phyloP scores from a whole-genome alignment of 2,888 invertebrate species.

The Leucophenga maculata region DNA sequence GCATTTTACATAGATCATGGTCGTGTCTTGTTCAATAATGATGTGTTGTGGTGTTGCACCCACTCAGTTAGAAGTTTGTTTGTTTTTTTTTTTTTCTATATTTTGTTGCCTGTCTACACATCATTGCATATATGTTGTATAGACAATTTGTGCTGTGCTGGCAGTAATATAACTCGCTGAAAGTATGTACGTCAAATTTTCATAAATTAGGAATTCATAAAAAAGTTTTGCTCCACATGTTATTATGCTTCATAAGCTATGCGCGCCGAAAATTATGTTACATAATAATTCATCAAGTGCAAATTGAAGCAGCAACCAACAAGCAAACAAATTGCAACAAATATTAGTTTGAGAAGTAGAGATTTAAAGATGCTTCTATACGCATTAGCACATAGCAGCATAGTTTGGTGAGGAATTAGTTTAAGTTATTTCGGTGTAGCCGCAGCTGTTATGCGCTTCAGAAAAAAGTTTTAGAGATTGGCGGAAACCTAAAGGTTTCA shows the following conservation, averaged over 20 bases:
- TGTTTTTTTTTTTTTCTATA: too few relatives aligned
- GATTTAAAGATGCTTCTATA: too few relatives aligned
- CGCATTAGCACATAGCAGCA: too few relatives aligned
- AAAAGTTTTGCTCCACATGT: slow-evolving; percentile 33
- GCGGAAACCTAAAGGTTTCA: too few relatives aligned
- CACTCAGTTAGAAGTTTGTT: neutral
- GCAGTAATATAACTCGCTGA: slow-evolving; percentile 63
- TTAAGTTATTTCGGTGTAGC: too few relatives aligned
- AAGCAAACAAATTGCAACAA: slow-evolving; percentile 56
- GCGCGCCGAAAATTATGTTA: slow-evolving; percentile 61
- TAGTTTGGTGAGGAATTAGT: too few relatives aligned
- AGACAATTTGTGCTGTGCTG: slow-evolving; percentile 53
- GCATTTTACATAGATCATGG: slow-evolving; percentile 35
- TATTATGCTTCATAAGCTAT: slow-evolving; percentile 18
- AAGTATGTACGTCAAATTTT: slow-evolving; percentile 62
- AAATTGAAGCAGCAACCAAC: slow-evolving; percentile 22
- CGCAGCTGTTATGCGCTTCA: too few relatives aligned
- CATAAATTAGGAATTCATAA: slow-evolving; percentile 64
- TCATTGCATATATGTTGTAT: slow-evolving; percentile 29
- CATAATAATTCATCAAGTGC: slow-evolving; percentile 56
- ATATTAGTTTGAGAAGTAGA: slow-evolving; percentile 32
- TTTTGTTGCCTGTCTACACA: neutral
- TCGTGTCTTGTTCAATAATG: neutral
- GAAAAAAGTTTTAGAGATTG: too few relatives aligned
- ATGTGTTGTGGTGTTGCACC: neutral